These are phyloP conservation scores for Samia ricini DNA, from an alignment of 1,140 invertebrate genomes.

Conservation along the genomic window DNA sequence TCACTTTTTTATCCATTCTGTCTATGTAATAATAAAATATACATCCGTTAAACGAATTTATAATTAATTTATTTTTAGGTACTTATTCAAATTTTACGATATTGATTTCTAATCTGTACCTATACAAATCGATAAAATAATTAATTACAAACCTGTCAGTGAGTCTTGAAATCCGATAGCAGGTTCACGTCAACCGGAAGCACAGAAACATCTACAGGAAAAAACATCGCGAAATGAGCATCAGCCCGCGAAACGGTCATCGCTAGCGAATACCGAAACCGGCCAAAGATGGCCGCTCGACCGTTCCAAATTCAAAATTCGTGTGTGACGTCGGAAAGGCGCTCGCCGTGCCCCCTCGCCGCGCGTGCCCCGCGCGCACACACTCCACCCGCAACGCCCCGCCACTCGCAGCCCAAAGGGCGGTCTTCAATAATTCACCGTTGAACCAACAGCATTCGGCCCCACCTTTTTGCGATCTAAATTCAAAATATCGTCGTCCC, in stretches of 20 bases:
- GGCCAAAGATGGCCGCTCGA: conserved; percentile 48
- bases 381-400: conserved; percentile 12
- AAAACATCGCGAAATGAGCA: conserved; percentile 19
- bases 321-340: conserved; percentile 59
- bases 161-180: neutral
- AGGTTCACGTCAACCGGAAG: no score
- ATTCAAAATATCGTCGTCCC: conserved; percentile 33
- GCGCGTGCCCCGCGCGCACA: conserved; percentile 11
- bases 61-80: no score
- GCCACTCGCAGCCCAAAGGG: conserved; percentile 51
- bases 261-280: conserved; percentile 30
- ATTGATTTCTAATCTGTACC: neutral
- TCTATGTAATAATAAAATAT: no score
- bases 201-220: neutral
- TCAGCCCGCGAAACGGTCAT: conserved; percentile 9
- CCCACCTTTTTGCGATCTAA: conserved; percentile 20
- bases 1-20: no score
- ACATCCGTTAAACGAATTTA: no score
- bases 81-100: no score
- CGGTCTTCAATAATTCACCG: conserved; percentile 63
- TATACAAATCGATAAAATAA: neutral
- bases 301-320: conserved; percentile 47
- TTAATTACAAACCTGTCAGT: neutral
- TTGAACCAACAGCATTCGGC: conserved; percentile 40
- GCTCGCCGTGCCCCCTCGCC: conserved; percentile 37